A percentile compares a stretch with the other conserved stretches of the same genome.
Conservation (phyloP, 2,113 vertebrate genomes). For the Nipponia nippon region DNA sequence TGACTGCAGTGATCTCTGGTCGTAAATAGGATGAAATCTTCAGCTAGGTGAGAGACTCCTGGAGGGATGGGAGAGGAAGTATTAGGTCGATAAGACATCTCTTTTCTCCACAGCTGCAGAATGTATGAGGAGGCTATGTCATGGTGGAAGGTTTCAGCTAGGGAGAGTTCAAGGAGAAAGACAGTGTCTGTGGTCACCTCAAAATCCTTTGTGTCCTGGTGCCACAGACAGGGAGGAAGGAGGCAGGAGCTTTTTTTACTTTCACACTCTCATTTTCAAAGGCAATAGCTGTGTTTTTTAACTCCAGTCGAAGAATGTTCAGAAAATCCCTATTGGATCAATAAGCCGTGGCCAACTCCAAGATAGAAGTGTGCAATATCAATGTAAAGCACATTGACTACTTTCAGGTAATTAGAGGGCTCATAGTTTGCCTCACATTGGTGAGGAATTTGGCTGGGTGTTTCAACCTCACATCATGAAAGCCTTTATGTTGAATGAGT, state of each 20-base stretch:
- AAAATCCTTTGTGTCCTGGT: background rate
- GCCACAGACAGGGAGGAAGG: background rate
- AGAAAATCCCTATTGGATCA: background rate
- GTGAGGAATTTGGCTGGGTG: background rate
- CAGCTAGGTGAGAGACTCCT: background rate
- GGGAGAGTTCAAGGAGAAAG: background rate
- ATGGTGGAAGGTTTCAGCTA: background rate
- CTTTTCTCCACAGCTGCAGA: background rate
- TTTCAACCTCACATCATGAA: background rate
- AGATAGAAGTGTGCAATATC: background rate
- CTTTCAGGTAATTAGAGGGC: background rate
- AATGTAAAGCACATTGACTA: background rate
- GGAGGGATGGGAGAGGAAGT: background rate
- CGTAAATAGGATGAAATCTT: background rate
- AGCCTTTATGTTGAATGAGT: background rate
- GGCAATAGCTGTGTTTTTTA: background rate
- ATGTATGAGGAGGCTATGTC: background rate
- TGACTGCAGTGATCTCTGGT: background rate
- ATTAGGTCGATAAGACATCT: background rate
- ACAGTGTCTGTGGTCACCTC: background rate
- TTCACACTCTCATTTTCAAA: background rate
- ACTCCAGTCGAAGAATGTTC: background rate
- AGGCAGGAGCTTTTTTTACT: background rate
- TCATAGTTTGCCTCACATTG: background rate
- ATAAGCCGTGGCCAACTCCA: background rate